These are phyloP conservation scores for Furcula furcula DNA, from an alignment of 2,888 invertebrate species.

Conservation along the genomic window DNA sequence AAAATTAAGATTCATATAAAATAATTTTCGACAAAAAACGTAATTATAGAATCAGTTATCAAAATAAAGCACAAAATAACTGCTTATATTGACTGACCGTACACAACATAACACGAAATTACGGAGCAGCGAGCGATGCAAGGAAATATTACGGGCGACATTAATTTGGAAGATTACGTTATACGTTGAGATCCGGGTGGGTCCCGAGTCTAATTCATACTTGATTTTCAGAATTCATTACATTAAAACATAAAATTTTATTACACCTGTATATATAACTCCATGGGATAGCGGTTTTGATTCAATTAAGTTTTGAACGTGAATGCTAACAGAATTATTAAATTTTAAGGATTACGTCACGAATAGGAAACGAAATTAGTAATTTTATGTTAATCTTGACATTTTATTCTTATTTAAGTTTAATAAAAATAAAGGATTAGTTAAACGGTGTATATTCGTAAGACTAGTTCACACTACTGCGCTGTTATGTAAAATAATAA, in stretches of 20 bases:
- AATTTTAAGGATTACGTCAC: conserved; percentile 4
- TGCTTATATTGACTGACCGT: not conserved
- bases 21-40: too few relatives aligned
- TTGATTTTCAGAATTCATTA: conserved; percentile 1
- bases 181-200: not conserved
- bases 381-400: too few relatives aligned
- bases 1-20: too few relatives aligned
- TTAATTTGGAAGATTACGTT: conserved; percentile 2
- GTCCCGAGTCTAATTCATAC: not conserved
- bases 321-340: conserved; percentile 9
- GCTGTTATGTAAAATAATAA: too few relatives aligned
- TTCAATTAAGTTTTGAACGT: conserved; percentile 6
- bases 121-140: not conserved
- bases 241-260: conserved; percentile 2
- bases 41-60: too few relatives aligned
- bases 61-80: too few relatives aligned
- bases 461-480: too few relatives aligned
- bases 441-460: too few relatives aligned
- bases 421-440: not conserved
- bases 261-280: conserved; percentile 3
- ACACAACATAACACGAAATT: conserved; percentile 1
- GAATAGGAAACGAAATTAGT: conserved; percentile 1
- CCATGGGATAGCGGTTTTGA: conserved; percentile 2
- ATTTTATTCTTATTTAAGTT: not conserved
- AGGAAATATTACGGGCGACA: conserved; percentile 1